Evolutionary conservation across 2,888 invertebrate genomes (phyloP).

Genomic region (Polyommatus icarus): DNA sequence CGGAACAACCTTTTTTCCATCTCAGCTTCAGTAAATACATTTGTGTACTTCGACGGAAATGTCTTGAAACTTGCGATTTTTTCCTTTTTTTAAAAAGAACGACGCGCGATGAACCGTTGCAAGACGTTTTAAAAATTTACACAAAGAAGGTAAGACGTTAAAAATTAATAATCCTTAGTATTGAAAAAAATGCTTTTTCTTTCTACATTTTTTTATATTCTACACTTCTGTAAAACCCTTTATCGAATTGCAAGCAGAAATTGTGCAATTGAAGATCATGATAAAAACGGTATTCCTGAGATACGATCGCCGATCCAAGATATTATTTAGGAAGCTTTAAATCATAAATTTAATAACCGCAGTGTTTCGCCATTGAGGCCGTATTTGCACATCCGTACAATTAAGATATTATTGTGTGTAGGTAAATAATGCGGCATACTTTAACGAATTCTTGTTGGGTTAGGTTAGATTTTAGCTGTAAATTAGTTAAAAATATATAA

Average conservation of each 20-base stretch:
- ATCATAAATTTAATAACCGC: slow-evolving; percentile 31
- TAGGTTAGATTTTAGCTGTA: not conserved
- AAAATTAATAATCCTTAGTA: too few species aligned
- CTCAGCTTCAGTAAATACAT: slow-evolving; percentile 71
- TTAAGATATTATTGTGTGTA: slow-evolving; percentile 7
- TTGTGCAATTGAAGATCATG: slow-evolving; percentile 20
- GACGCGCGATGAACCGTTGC: too few species aligned
- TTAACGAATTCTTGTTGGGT: not conserved
- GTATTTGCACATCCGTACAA: slow-evolving; percentile 17
- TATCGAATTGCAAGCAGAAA: not conserved
- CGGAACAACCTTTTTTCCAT: slow-evolving; percentile 79
- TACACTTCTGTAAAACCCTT: not conserved
- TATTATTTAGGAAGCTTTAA: slow-evolving; percentile 32
- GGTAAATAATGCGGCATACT: slow-evolving; percentile 18
- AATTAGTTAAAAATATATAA: too few species aligned
- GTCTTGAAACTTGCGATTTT: slow-evolving; percentile 56
- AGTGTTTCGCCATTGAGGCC: slow-evolving; percentile 18
- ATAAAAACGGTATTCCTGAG: slow-evolving; percentile 2
- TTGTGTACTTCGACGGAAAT: slow-evolving; percentile 42
- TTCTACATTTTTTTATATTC: not conserved
- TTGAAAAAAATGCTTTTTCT: not conserved
- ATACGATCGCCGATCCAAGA: slow-evolving; percentile 1
- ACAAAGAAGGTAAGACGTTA: too few species aligned
- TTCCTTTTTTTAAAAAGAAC: not conserved
- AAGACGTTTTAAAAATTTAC: too few species aligned